Evolutionary conservation across 1,140 invertebrate genomes (phyloP).

Genomic region (Nephila pilipes): DNA sequence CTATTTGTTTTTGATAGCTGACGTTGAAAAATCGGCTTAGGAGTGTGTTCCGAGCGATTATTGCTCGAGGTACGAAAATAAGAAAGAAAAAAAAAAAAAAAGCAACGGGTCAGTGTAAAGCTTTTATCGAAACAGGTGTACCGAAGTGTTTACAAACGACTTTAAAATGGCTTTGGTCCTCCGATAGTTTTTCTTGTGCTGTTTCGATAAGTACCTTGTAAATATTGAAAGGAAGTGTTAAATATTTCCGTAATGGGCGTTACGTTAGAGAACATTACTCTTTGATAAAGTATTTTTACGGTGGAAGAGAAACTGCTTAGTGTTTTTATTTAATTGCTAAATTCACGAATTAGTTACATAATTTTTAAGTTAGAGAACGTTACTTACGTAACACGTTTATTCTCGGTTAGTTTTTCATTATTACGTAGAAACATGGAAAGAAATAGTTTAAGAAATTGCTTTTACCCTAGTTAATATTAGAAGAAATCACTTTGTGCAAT

Average conservation of each 20-base stretch:
- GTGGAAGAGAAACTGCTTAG: no score
- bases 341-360: no score
- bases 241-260: not conserved
- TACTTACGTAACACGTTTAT: no score
- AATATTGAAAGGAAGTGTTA: not conserved
- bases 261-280: not conserved
- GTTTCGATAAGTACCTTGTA: constrained; percentile 13
- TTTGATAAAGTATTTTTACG: not conserved
- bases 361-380: no score
- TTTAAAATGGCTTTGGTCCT: constrained; percentile 21
- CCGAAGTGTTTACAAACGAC: constrained; percentile 49
- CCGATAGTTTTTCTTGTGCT: not conserved
- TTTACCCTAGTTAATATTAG: no score
- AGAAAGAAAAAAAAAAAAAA: not conserved
- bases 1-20: constrained; percentile 12
- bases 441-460: no score
- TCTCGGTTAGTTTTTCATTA: no score
- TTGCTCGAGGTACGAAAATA: not conserved
- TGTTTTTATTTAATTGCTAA: no score
- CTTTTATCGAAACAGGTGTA: constrained; percentile 31
- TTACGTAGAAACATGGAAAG: no score
- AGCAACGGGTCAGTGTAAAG: not conserved
- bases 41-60: not conserved
- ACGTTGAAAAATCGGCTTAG: not conserved
- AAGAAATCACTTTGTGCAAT: no score